Evolutionary conservation across 2,113 vertebrate genomes (phyloP), one percentile per base, ranked within the genome.

Genomic region (Capreolus pygargus): DNA sequence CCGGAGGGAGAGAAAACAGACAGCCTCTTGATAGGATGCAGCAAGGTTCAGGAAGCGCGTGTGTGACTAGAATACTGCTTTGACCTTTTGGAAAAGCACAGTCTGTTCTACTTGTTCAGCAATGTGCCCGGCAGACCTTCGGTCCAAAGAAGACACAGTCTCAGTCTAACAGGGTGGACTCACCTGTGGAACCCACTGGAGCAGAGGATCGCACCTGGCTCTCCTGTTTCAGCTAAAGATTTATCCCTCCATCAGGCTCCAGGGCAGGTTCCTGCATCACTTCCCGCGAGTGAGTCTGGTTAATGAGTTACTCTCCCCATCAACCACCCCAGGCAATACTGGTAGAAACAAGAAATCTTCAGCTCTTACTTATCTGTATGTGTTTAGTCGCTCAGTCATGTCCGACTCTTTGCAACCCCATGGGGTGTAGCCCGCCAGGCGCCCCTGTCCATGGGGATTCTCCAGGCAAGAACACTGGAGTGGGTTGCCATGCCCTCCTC

Each of bases 101-200:
- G 7, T 33, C 13, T 91, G n/a, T 23, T 17, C 10, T 19, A 13
- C 2, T 33, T 61, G 5, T 39, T 60, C 39, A 47, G 25, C 12
- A 9, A 52, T 45, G 6, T 30, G 47, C 43, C 33, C 0, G 17
- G 4, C 11, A 87, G 43, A 54, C 83, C n/a, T 84, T 58, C 21
- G 13, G 17, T 79, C 21, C 30, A 58, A 45, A 70, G 12, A 58
- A 60, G 13, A 23, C 1, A 15, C 55, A 27, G 39, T 76, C 10
- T 55, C 27, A 6, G 13, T 30, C 55, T 55, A 60, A 74, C 1
- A 83, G 25, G 25, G 21, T 84, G 27, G 28, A 28, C 23, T 47
- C n/a, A 84, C 6, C 5, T 30, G 16, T 25, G 33, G 25, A 7
- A 27, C 27, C 9, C 50, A 7, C 0, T 79, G 45, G 30, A 54